Conservation (phyloP, 2,888 invertebrate genomes). For the Salpingus planirostris region DNA sequence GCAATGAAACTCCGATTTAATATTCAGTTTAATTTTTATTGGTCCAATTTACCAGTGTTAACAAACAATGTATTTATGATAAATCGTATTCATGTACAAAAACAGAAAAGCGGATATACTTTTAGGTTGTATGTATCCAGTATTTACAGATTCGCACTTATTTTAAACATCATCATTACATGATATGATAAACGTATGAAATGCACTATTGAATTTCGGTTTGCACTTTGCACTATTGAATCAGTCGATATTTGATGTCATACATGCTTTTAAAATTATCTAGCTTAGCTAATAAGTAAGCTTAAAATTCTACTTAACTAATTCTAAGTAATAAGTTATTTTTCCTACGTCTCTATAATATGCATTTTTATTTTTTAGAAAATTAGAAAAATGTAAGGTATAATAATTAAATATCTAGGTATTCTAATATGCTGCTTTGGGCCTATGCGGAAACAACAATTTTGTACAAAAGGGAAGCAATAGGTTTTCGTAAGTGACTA, state of each 20-base stretch:
- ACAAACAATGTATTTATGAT: constrained; percentile 22
- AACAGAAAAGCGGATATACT: constrained; percentile 16
- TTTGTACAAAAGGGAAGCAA: constrained; percentile 12
- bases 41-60: constrained; percentile 29
- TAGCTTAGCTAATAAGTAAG: too few relatives aligned
- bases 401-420: too few relatives aligned
- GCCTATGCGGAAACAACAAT: constrained; percentile 11
- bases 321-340: too few relatives aligned
- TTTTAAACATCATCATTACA: constrained; percentile 6
- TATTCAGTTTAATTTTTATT: constrained; percentile 14
- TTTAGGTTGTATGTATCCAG: too few relatives aligned
- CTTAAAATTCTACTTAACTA: too few relatives aligned
- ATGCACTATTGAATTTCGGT: constrained; percentile 8
- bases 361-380: too few relatives aligned
- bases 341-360: too few relatives aligned
- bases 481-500: too few relatives aligned
- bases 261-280: too few relatives aligned
- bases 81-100: constrained; percentile 18
- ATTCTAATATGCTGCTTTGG: constrained; percentile 8
- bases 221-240: constrained; percentile 17
- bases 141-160: constrained; percentile 13
- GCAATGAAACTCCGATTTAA: too few relatives aligned
- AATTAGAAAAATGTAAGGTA: too few relatives aligned
- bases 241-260: too few relatives aligned
- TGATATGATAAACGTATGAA: constrained; percentile 16